These are phyloP conservation scores for Catostylus mosaicus DNA, from an alignment of 30 jellyfish, hydroid and myxozoan genomes.

Conservation along the genomic window DNA sequence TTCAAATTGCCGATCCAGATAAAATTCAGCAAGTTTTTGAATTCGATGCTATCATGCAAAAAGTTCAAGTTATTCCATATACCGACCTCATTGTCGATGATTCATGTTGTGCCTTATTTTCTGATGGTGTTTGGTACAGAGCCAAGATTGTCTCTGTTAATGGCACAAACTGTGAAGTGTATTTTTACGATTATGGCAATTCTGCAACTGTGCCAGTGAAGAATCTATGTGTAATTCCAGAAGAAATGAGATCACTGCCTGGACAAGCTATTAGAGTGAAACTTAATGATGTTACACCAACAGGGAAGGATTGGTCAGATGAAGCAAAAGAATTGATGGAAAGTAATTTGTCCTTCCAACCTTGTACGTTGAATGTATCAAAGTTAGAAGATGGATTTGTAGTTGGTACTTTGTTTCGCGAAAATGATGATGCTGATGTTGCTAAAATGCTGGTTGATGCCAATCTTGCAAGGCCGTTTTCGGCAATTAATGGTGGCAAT, in stretches of 20 bases:
- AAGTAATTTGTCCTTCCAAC: conserved; percentile 12
- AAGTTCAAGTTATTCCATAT: conserved; percentile 10
- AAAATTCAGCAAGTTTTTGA: conserved; percentile 45
- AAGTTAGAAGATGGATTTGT: not conserved
- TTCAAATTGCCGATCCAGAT: conserved; percentile 54
- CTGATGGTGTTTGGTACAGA: conserved; percentile 70
- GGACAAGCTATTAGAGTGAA: conserved; percentile 75
- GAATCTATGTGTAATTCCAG: conserved; percentile 65
- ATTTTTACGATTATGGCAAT: conserved; percentile 50
- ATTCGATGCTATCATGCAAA: conserved; percentile 22
- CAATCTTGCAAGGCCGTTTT: not conserved
- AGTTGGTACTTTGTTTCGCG: conserved; percentile 14
- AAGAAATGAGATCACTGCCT: conserved; percentile 35
- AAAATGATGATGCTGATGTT: conserved; percentile 15
- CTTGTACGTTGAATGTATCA: conserved; percentile 11
- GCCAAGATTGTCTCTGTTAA: conserved; percentile 52
- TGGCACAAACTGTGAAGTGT: conserved; percentile 16
- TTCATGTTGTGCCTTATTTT: conserved; percentile 42
- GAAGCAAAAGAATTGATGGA: conserved; percentile 26
- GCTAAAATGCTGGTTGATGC: conserved; percentile 38
- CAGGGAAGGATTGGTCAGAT: not conserved
- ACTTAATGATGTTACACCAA: conserved; percentile 44
- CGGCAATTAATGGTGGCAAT: not conserved
- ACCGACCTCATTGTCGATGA: not conserved
- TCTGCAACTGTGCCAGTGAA: not conserved